Percentiles rank a stretch among this genome's conserved stretches.
Conservation (phyloP, 2,888 invertebrate species). For the Caenorhabditis sp. region DNA sequence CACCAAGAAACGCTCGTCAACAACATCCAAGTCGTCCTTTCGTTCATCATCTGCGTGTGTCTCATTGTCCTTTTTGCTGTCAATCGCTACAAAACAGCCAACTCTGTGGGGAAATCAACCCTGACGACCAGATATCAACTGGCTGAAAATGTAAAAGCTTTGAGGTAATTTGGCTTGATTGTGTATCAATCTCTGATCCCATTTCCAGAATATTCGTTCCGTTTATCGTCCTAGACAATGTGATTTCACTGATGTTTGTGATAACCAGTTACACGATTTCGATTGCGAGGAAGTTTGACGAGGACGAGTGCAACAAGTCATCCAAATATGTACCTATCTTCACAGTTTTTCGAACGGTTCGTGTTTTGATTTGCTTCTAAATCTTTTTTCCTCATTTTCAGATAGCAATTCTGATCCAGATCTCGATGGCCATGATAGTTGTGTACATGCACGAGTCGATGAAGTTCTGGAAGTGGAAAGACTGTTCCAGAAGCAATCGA, state of each 20-base stretch:
- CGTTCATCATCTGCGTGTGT: conserved; percentile 46
- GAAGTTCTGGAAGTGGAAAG: conserved; percentile 46
- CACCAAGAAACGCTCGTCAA: conserved; percentile 35
- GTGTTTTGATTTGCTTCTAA: background rate
- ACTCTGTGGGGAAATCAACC: conserved; percentile 41
- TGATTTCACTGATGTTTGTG: conserved; percentile 54
- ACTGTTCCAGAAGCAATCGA: conserved; percentile 39
- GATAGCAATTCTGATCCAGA: conserved; percentile 60
- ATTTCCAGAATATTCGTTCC: conserved; percentile 58
- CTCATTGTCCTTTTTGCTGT: conserved; percentile 45
- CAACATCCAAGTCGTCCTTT: conserved; percentile 44
- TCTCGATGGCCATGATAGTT: conserved; percentile 55
- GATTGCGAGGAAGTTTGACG: conserved; percentile 44
- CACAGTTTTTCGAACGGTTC: conserved; percentile 31
- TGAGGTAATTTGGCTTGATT: too few species aligned
- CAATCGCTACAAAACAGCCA: conserved; percentile 48
- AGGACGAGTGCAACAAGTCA: conserved; percentile 43
- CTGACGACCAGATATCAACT: conserved; percentile 58
- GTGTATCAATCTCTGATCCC: background rate
- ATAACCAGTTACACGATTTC: conserved; percentile 45
- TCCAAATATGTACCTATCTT: conserved; percentile 37
- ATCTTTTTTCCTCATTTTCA: conserved; percentile 25
- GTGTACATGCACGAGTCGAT: conserved; percentile 56
- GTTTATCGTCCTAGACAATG: conserved; percentile 54
- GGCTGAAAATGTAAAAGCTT: conserved; percentile 60